Base-by-base conservation (phyloP, 92 coral and sea anemone genomes). In the Parazoanthus swiftii region DNA sequence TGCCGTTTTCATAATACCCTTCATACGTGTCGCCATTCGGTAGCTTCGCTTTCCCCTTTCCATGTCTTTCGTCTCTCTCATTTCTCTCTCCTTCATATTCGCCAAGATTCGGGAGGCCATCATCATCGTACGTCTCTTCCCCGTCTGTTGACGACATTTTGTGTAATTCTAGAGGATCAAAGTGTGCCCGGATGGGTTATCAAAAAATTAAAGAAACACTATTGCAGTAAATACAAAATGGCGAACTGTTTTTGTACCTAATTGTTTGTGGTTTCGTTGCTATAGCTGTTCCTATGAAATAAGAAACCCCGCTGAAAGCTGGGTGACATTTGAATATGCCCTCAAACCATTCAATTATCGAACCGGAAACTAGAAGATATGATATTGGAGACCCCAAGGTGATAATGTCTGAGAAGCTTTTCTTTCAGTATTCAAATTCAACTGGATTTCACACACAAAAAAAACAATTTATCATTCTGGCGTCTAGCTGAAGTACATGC, bases 11-110 rank as follows among this genome's bases (percentile, higher is more conserved):
- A 81, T 94, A 94, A 80, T 29, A 76, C 3, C 98, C 98, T 73
- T 94, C 95, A 76, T 91, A 94, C 1, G 98, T 94, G 48, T 94
- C 98, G 13, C 95, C 95, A 44, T 92, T 94, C 3, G 98, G 98
- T 13, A 94, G 95, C 84, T 91, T 93, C 29, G 98, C 95, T 93
- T 90, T 67, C 25, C 98, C 98, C 66, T 88, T 83, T 11, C 98
- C 98, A 56, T 94, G 98, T 16, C 98, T 80, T 54, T 90, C 98
- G 7, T 93, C 93, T 35, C 77, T 79, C n/a, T 94, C 98, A 56
- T 94, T 94, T 59, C 98, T 58, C 59, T 91, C 98, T 6, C 98
- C 98, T 71, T 94, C 95, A 36, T 93, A 94, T 88, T 93, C 95
- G 2, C 98, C 98, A 0, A 94, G 92, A 89, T 94, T 89, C 21